A percentile compares a stretch with the other conserved stretches of the same genome.
Evolutionary conservation across 1,140 invertebrate genomes (phyloP).

Genomic region (Brachionus calyciflorus): DNA sequence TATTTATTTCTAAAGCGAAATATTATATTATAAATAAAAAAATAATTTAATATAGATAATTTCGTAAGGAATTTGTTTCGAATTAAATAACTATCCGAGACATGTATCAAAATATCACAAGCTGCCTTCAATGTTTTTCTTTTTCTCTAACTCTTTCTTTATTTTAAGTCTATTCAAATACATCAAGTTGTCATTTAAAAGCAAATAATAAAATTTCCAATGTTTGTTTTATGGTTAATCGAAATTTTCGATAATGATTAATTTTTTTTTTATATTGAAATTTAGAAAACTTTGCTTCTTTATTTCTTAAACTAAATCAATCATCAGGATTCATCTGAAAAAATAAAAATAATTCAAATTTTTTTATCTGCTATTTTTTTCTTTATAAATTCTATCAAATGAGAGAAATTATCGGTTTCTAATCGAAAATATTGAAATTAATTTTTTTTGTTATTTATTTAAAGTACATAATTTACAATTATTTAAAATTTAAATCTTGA

Average conservation of each 20-base stretch:
- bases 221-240: slow-evolving; percentile 12
- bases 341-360: not conserved
- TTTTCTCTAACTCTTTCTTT: no score
- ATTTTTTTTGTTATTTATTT: no score
- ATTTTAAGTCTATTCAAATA: not conserved
- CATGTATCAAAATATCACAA: not conserved
- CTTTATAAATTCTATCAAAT: no score
- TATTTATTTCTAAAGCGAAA: not conserved
- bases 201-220: not conserved
- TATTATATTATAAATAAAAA: not conserved
- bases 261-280: not conserved
- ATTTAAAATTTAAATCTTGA: no score
- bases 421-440: no score
- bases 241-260: no score
- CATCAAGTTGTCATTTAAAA: slow-evolving; percentile 7
- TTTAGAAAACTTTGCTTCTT: not conserved
- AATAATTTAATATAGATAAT: not conserved
- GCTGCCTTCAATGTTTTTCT: not conserved
- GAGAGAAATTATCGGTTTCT: no score
- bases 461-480: no score
- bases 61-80: not conserved
- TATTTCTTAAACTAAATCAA: not conserved
- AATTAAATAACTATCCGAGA: slow-evolving; percentile 18
- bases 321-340: not conserved
- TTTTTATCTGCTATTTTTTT: no score